Evolutionary conservation across 2,797 vertebrate genomes (phyloP).

Genomic region (Acridotheres tristis): DNA sequence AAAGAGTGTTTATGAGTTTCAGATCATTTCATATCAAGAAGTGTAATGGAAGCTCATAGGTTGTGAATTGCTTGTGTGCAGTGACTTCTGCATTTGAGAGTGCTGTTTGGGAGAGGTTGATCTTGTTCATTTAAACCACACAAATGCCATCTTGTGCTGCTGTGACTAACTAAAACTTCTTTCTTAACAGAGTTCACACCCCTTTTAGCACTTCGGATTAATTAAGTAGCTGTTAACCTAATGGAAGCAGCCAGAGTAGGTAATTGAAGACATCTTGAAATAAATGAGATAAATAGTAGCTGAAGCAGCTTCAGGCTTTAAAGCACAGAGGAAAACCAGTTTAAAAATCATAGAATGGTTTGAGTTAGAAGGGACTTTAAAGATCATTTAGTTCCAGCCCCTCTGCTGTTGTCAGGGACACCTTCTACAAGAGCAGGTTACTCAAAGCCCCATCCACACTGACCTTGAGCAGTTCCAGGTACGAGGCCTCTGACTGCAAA

Average conservation of each 20-base stretch:
- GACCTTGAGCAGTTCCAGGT: not conserved
- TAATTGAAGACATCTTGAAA: slow-evolving; percentile 52
- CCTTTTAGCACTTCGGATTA: slow-evolving; percentile 11
- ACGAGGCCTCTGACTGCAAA: not conserved
- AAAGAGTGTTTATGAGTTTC: not conserved
- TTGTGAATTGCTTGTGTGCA: not conserved
- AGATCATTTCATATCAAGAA: not conserved
- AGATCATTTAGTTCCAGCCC: not conserved
- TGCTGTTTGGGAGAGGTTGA: not conserved
- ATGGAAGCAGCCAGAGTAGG: not conserved
- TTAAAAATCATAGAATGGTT: not conserved
- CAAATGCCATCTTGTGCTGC: not conserved
- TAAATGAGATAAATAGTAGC: slow-evolving; percentile 27
- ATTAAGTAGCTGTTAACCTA: slow-evolving; percentile 29
- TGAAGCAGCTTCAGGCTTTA: not conserved
- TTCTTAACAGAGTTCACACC: not conserved
- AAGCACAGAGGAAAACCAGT: not conserved
- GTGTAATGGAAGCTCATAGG: not conserved
- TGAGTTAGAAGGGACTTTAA: not conserved
- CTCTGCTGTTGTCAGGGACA: not conserved
- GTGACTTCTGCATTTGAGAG: not conserved
- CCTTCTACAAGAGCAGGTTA: not conserved
- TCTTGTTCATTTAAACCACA: not conserved
- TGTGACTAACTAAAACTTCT: not conserved
- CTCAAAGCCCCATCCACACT: not conserved